Evolutionary conservation across 2,113 vertebrate genomes (phyloP), one percentile per base, ranked within the genome.

Genomic region (Myotis davidii): DNA sequence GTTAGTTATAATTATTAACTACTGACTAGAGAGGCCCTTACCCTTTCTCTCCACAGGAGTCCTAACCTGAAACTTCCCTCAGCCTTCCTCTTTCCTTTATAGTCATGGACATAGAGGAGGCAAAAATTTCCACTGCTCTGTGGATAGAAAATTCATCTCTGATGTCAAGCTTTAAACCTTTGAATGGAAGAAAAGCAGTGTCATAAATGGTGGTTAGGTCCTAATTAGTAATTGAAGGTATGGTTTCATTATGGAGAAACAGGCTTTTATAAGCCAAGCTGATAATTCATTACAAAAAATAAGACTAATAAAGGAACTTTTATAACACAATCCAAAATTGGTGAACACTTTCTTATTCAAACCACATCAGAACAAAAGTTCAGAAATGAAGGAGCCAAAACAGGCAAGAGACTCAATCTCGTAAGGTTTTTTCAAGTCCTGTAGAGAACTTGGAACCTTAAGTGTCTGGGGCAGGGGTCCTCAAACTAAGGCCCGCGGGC

Each of bases 271-370:
- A 90, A 89, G 17, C 32, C 56, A 91, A 69, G 25, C 32, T 67
- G 21, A 20, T 54, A 64, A 96, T 84, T 88, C 34, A 72, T 88
- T 77, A 48, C 4, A 77, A 70, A 67, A 50, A 90, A 61, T 6
- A 45, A 61, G 45, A 83, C 64, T 86, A 64, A 52, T 84, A 84
- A 94, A 86, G 34, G 25, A 82, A 72, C 39, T 84, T 52, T 61
- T 56, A 64, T 48, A 78, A 91, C 13, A 81, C 11, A 67, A 34
- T 73, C 56, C 37, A 85, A 86, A 91, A 86, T 16, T 82, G 64
- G 54, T 84, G 25, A 76, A 93, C 32, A 70, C 12, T 77, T 84
- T 91, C 64, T 91, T 84, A 42, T 88, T 45, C 65, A 95, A 95
- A 64, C 14, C 70, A 72, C 11, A 77, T 23, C 23, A 42, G 64